A percentile compares a stretch with the other conserved stretches of the same genome.
phyloP scores from a whole-genome alignment of 2,888 invertebrate species.

The Megamerina dolium region DNA sequence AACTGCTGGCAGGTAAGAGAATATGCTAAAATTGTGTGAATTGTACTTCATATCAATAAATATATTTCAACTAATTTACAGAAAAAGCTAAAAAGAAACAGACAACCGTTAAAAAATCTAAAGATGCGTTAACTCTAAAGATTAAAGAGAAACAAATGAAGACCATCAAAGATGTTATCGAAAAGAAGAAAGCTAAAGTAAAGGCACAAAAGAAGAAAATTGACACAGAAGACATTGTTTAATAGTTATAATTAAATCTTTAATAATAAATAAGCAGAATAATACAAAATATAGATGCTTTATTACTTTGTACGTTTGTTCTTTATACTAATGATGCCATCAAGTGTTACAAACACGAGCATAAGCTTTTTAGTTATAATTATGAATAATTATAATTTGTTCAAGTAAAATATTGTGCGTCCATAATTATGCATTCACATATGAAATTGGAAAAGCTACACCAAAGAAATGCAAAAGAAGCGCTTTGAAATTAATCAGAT shows the following conservation, averaged over 20 bases:
- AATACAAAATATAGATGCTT: no score
- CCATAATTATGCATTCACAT: no score
- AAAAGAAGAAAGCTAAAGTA: slow-evolving; percentile 34
- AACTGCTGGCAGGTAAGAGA: slow-evolving; percentile 49
- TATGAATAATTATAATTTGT: no score
- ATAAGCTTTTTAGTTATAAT: no score
- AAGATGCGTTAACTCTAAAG: slow-evolving; percentile 33
- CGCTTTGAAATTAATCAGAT: no score
- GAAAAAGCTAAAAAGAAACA: slow-evolving; percentile 28
- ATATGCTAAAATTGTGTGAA: no score
- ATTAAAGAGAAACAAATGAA: slow-evolving; percentile 43
- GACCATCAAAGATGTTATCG: slow-evolving; percentile 34
- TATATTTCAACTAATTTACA: slow-evolving; percentile 10
- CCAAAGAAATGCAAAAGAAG: no score
- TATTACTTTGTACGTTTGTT: no score
- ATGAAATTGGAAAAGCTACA: no score
- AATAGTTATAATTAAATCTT: not conserved
- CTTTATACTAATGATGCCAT: no score
- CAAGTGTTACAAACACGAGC: no score
- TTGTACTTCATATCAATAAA: not conserved
- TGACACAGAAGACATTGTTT: not conserved
- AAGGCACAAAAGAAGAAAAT: slow-evolving; percentile 8
- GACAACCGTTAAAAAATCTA: slow-evolving; percentile 21
- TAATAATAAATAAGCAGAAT: not conserved
- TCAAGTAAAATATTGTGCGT: no score